Base-by-base conservation (phyloP, 2,888 invertebrate species). In the Glaucopsyche alexis region DNA sequence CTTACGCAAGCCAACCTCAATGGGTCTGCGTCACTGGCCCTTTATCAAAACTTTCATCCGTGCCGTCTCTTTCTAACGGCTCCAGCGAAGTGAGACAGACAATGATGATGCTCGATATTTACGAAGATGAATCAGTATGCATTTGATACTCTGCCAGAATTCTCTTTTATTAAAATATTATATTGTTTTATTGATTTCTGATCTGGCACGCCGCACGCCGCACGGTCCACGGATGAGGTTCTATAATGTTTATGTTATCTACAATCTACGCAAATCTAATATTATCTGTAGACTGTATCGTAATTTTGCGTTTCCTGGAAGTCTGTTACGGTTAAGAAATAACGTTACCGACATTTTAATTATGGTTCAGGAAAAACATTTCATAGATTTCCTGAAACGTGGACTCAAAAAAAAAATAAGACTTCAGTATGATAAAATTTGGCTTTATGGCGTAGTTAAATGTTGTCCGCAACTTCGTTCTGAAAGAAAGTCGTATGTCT, bases 101-200 rank as follows among this genome's bases (percentile, higher is more conserved):
- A 29, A 60, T 29, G 13, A 60, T 60, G 60, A 60, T 60, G 60
- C 60, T 38, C 14, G 45, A 73, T 82, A 81, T 82, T 82, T 81
- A 74, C 76, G 79, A 74, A 72, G 73, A 74, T 82, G 82, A 83
- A 76, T 85, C 82, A 83, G 78, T 78, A 79, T 82, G 82, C 82
- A 82, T 75, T 79, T 79, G 78, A 77, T 77, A 65, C 73, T 55
- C 60, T 64, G 80, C 79, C 80, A 79, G 78, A 79, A 69, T 76
- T 74, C 71, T 76, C 73, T 75, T 76, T 77, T 75, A 77, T 66
- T 74, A 71, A 72, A 69, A 29, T 49, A 69, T 69, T 49, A 69
- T 69, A 29, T 69, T 69, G 47, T 47, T 47, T 49, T 69, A 69
- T 69, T 69, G 69, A 69, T 69, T 69, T 69, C 29, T 69, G 49